Conservation (phyloP, 2,888 invertebrate species). For the Gandaritis pyraliata region DNA sequence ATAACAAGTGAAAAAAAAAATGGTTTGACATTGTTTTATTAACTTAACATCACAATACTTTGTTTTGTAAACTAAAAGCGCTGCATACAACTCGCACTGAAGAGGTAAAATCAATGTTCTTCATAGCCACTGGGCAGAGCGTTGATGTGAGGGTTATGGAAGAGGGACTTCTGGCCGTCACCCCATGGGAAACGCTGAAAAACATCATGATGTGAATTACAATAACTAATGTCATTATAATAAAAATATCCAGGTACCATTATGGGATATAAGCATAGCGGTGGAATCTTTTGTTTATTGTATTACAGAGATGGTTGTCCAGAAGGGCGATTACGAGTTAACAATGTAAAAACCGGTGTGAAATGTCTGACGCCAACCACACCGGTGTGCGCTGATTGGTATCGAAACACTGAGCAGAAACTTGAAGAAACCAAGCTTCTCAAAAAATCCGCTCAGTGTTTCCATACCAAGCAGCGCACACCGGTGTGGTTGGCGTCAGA, state of each 20-base stretch:
- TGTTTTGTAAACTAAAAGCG: slow-evolving; percentile 58
- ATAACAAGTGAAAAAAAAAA: not conserved
- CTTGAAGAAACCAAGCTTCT: no score
- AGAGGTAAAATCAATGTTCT: slow-evolving; percentile 58
- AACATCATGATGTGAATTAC: not conserved
- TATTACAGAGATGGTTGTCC: no score
- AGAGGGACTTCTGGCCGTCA: slow-evolving; percentile 93
- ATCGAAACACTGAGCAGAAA: no score
- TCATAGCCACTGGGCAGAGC: slow-evolving; percentile 94
- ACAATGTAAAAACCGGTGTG: no score
- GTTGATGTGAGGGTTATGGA: slow-evolving; percentile 94
- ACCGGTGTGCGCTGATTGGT: no score
- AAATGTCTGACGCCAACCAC: no score
- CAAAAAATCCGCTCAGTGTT: no score
- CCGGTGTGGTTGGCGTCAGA: no score
- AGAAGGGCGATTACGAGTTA: no score
- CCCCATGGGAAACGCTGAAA: slow-evolving; percentile 96
- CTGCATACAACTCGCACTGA: slow-evolving; percentile 32
- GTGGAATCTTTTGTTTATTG: no score
- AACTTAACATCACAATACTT: slow-evolving; percentile 63
- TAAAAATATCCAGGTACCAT: no score
- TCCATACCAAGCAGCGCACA: no score
- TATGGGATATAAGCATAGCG: not conserved
- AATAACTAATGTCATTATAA: not conserved
- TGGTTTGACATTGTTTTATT: slow-evolving; percentile 35